Evolutionary conservation across 2,888 invertebrate species (phyloP), one percentile per base, ranked within the genome.

Genomic region (Periphyllus acericola): DNA sequence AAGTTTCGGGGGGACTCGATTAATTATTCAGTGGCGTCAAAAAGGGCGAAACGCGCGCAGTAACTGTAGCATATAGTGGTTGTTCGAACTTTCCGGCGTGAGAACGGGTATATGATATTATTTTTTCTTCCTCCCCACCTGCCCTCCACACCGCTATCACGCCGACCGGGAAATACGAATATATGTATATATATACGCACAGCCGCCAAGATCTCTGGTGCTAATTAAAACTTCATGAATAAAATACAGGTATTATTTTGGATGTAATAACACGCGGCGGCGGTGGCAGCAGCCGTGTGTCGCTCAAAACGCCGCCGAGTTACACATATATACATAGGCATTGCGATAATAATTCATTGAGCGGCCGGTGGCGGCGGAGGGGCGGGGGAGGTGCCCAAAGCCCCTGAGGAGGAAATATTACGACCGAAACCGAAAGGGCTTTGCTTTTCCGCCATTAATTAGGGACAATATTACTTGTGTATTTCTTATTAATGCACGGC

Each of bases 181-280:
- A 46, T 46, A 1, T 5, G 3, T 46, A 14, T 14, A 14, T 14
- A 14, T 40, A 40, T 71, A 74, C 25, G 36, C 74, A 36, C 83
- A n/a, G 19, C 60, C 60, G 66, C 32, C 60, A 32, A 66, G 76
- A 72, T 29, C 46, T 72, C 82, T 75, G 79, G 17, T 29, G 87
- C 89, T 87, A 91, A 91, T 91, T 91, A 91, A 91, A 91, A 91
- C 90, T 90, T 91, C 90, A 90, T 91, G 91, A 91, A 91, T 91
- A 91, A 91, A 91, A 91, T 91, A 91, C 91, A 91, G 90, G 90
- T 91, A 91, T 91, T 91, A 91, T 91, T 90, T 91, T 29, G 86
- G 79, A 79, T 79, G 85, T 86, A 86, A 86, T 86, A 86, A 86
- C 36, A 79, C 86, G 78, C 83, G 17, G 75, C 14, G 60, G 74